Evolutionary conservation across 1,140 invertebrate genomes (phyloP).

Genomic region (Anadara kagoshimensis): DNA sequence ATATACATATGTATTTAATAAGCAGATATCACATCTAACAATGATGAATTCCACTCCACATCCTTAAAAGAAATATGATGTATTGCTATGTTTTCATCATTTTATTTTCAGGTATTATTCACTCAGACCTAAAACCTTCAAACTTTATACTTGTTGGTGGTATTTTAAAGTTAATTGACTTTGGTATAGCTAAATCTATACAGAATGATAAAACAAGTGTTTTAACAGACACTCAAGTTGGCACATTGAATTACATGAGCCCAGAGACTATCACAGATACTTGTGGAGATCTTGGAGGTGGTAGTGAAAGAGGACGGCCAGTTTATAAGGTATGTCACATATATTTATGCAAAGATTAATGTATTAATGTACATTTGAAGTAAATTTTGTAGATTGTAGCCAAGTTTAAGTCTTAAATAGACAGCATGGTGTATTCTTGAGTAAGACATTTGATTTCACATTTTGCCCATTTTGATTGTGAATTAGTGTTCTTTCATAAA

Average conservation of each 20-base stretch:
- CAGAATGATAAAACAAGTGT: slow-evolving; percentile 93
- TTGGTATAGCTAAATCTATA: slow-evolving; percentile 96
- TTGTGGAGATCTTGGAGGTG: slow-evolving; percentile 46
- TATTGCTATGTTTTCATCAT: not conserved
- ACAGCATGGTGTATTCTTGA: no score
- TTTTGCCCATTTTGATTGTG: no score
- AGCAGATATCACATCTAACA: no score
- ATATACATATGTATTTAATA: no score
- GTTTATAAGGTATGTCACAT: slow-evolving; percentile 58
- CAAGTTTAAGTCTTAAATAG: no score
- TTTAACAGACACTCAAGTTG: slow-evolving; percentile 84
- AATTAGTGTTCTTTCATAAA: no score
- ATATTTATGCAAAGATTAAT: not conserved
- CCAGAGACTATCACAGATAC: slow-evolving; percentile 88
- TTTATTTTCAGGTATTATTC: slow-evolving; percentile 86
- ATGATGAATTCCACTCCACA: no score
- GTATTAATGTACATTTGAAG: no score
- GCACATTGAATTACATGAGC: slow-evolving; percentile 97
- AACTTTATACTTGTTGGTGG: slow-evolving; percentile 95
- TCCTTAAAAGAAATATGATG: no score
- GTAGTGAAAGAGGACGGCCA: slow-evolving; percentile 34
- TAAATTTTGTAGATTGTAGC: no score
- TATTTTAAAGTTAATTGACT: slow-evolving; percentile 96
- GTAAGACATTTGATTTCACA: no score
- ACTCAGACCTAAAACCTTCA: slow-evolving; percentile 97